Evolutionary conservation across 2,888 invertebrate species (phyloP).

Genomic region (Drosophila bunnanda): DNA sequence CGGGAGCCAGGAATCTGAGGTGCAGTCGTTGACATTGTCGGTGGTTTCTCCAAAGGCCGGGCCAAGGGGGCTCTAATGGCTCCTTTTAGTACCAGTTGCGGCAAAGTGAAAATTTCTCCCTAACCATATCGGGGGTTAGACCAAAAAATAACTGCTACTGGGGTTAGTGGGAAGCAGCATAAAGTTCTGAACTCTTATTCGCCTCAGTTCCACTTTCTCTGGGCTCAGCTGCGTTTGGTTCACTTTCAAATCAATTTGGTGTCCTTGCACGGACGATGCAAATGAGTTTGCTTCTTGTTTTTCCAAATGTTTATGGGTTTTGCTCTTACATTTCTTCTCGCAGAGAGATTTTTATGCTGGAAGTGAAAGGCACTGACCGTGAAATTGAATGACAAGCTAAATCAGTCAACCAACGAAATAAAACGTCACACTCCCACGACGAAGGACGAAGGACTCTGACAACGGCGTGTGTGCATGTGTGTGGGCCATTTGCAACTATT

Average conservation of each 20-base stretch:
- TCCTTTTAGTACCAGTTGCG: constrained; percentile 13
- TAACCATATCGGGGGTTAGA: not conserved
- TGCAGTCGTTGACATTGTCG: constrained; percentile 19
- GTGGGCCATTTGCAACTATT: constrained; percentile 53
- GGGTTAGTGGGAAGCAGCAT: not conserved
- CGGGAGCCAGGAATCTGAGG: not conserved
- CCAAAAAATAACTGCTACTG: constrained; percentile 10
- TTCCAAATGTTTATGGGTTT: constrained; percentile 21
- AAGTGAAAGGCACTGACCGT: constrained; percentile 69
- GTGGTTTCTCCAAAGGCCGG: constrained; percentile 9
- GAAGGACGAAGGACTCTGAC: constrained; percentile 7
- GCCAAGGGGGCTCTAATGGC: constrained; percentile 1
- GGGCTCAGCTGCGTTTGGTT: constrained; percentile 55
- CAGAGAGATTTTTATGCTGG: constrained; percentile 50
- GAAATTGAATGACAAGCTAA: constrained; percentile 77
- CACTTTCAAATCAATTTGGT: constrained; percentile 59
- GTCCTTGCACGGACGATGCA: constrained; percentile 51
- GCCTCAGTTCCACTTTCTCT: constrained; percentile 1
- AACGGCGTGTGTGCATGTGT: constrained; percentile 29
- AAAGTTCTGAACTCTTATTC: constrained; percentile 4
- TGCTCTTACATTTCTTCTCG: constrained; percentile 9
- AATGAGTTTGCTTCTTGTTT: constrained; percentile 28
- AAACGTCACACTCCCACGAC: constrained; percentile 39
- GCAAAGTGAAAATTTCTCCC: not conserved
- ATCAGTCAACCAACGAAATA: constrained; percentile 70